Conservation (phyloP, 2,888 invertebrate species). For the Cacoxenus indagator region DNA sequence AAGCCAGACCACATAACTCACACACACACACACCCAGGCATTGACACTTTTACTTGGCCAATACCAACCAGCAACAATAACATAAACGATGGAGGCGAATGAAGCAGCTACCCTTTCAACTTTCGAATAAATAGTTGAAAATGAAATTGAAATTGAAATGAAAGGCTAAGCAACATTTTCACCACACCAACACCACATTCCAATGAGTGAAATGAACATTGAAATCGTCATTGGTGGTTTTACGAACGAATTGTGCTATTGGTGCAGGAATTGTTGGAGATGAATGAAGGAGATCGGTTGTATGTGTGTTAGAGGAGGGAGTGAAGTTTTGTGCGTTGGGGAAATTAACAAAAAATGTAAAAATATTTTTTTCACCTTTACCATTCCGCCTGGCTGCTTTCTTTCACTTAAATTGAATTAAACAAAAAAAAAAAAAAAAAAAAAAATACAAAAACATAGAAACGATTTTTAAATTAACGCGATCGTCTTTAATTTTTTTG, state of each 20-base stretch:
- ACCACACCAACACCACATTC: slow-evolving; percentile 8
- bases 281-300: too few species aligned
- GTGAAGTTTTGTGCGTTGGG: too few species aligned
- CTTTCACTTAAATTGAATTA: slow-evolving; percentile 9
- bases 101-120: background rate
- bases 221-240: too few species aligned
- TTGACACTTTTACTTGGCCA: background rate
- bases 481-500: slow-evolving; percentile 6
- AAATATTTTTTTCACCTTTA: slow-evolving; percentile 2
- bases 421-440: background rate
- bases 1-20: background rate
- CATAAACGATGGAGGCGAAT: background rate
- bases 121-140: background rate
- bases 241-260: too few species aligned
- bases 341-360: background rate
- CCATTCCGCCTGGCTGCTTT: too few species aligned
- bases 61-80: background rate
- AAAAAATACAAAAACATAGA: background rate
- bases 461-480: slow-evolving; percentile 2
- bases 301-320: too few species aligned
- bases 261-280: too few species aligned
- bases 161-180: slow-evolving; percentile 17
- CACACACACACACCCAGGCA: background rate
- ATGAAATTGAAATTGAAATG: background rate
- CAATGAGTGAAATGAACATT: background rate